These are phyloP conservation scores for Argynnis bischoffii DNA, from an alignment of 2,888 invertebrate genomes.

Conservation along the genomic window DNA sequence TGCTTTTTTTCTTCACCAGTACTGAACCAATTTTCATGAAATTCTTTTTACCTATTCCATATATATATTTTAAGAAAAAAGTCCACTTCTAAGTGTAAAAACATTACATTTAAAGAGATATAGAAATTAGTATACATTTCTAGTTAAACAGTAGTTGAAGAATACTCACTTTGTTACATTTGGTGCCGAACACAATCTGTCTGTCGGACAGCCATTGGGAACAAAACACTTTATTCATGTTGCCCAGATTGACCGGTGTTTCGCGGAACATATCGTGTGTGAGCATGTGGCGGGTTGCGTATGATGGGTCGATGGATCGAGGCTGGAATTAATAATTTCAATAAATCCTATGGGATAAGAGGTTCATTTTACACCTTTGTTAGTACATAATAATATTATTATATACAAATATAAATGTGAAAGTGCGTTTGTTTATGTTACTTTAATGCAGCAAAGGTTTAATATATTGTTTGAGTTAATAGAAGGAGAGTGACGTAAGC, in stretches of 20 bases:
- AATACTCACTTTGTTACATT: conserved; percentile 93
- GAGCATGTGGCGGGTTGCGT: conserved; percentile 93
- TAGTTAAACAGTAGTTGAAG: background rate
- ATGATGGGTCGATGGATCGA: conserved; percentile 88
- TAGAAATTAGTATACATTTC: background rate
- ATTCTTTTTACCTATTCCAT: background rate
- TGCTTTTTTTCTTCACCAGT: no score
- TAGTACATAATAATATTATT: no score
- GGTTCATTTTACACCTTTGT: no score
- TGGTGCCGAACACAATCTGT: conserved; percentile 97
- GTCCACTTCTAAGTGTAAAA: no score
- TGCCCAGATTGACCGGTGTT: conserved; percentile 90
- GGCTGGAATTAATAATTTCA: conserved; percentile 52
- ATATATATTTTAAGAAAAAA: background rate
- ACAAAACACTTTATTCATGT: conserved; percentile 96
- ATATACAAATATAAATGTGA: no score
- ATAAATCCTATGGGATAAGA: no score
- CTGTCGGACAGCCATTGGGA: conserved; percentile 97
- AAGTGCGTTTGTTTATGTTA: no score
- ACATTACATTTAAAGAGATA: no score
- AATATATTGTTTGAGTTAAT: background rate
- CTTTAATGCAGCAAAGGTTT: no score
- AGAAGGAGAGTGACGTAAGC: no score
- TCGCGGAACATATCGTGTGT: conserved; percentile 95
- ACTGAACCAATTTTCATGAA: no score